A percentile compares a stretch with the other conserved stretches of the same genome.
Conservation (phyloP, 1,140 invertebrate species). For the Papilio xuthus region DNA sequence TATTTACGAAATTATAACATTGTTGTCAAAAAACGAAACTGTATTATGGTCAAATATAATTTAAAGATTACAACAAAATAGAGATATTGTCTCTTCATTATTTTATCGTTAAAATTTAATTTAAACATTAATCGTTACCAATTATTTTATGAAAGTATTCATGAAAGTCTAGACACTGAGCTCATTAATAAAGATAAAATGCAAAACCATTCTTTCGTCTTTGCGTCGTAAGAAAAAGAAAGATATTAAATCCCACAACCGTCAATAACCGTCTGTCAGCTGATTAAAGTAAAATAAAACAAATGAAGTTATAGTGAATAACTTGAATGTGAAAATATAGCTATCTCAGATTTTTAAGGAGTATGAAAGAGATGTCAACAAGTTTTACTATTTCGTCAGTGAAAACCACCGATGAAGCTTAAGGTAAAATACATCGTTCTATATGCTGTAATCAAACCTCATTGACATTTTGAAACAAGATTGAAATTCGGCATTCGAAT, state of each 20-base stretch:
- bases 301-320: background rate
- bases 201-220: background rate
- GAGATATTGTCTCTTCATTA: background rate
- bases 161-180: background rate
- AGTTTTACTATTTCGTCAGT: no score
- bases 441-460: constrained; percentile 14
- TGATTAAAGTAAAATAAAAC: constrained; percentile 2
- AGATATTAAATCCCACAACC: background rate
- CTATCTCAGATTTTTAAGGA: background rate
- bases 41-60: background rate
- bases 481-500: constrained; percentile 33
- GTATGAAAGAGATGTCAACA: background rate
- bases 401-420: background rate
- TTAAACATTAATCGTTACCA: background rate
- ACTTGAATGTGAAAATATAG: constrained; percentile 1
- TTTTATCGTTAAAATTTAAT: background rate
- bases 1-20: constrained; percentile 18
- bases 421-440: constrained; percentile 4
- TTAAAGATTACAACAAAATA: background rate
- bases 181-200: constrained; percentile 9
- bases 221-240: background rate
- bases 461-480: constrained; percentile 40
- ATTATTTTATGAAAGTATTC: background rate
- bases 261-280: background rate
- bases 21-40: background rate